Conservation (phyloP, 2,888 invertebrate species). For the Epirrhoe alternata region DNA sequence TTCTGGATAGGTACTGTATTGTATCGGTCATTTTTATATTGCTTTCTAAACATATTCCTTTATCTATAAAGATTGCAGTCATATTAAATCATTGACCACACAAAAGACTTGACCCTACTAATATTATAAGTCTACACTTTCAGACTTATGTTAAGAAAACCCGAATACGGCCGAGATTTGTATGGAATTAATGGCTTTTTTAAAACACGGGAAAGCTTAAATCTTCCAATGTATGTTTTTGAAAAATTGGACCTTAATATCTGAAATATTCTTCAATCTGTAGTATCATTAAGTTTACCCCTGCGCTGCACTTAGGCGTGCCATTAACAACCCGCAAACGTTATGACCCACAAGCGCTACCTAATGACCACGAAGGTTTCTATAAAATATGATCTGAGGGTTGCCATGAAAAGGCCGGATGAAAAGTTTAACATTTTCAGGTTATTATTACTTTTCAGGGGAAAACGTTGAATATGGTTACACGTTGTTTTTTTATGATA, state of each 20-base stretch:
- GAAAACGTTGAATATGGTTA: too few species aligned
- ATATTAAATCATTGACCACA: too few species aligned
- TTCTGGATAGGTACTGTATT: not conserved
- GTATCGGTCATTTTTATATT: not conserved
- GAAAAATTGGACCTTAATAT: not conserved
- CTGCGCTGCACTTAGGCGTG: slow-evolving; percentile 17
- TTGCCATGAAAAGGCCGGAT: slow-evolving; percentile 14
- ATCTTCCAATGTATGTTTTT: not conserved
- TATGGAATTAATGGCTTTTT: too few species aligned
- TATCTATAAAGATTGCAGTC: too few species aligned
- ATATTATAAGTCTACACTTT: too few species aligned
- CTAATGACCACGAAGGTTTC: slow-evolving; percentile 50
- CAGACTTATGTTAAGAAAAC: too few species aligned
- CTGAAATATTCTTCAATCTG: slow-evolving; percentile 4
- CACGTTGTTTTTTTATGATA: too few species aligned
- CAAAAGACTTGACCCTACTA: too few species aligned
- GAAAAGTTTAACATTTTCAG: not conserved
- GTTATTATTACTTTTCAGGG: not conserved
- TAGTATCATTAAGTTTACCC: slow-evolving; percentile 19
- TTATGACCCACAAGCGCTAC: slow-evolving; percentile 49
- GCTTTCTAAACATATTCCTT: too few species aligned
- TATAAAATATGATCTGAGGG: slow-evolving; percentile 48
- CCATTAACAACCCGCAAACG: slow-evolving; percentile 37
- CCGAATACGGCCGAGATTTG: too few species aligned
- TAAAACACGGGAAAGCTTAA: too few species aligned